Percentiles rank a stretch among this genome's conserved stretches.
These are phyloP conservation scores for Amphipyra tragopoginis DNA, from an alignment of 2,888 invertebrate genomes.

Conservation along the genomic window DNA sequence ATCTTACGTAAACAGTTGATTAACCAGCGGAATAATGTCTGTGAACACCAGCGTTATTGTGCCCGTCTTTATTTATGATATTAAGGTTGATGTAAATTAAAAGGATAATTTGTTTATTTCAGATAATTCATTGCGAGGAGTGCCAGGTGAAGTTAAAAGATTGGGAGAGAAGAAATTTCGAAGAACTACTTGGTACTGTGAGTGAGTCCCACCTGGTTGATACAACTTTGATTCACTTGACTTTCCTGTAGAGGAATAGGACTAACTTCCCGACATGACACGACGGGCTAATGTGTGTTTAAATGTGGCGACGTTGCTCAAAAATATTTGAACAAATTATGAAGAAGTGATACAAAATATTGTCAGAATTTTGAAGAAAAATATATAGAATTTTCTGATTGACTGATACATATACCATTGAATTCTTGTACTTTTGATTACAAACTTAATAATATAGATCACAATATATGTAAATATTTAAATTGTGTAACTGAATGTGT, in stretches of 20 bases:
- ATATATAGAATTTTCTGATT: slow-evolving; percentile 41
- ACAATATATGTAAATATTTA: slow-evolving; percentile 21
- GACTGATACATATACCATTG: slow-evolving; percentile 57
- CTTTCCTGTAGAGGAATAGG: slow-evolving; percentile 34
- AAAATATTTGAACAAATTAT: slow-evolving; percentile 54
- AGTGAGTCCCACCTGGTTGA: slow-evolving; percentile 67
- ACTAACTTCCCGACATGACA: slow-evolving; percentile 25
- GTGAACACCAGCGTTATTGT: not conserved
- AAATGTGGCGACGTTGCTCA: slow-evolving; percentile 33
- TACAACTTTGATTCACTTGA: slow-evolving; percentile 35
- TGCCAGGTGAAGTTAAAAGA: slow-evolving; percentile 85
- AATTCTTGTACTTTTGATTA: slow-evolving; percentile 30
- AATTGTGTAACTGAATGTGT: slow-evolving; percentile 20
- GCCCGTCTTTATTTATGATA: not conserved
- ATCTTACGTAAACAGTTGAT: too few species aligned
- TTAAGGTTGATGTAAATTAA: not conserved
- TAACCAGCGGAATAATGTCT: too few species aligned
- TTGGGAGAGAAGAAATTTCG: slow-evolving; percentile 78
- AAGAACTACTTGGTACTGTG: slow-evolving; percentile 88
- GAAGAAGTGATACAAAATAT: slow-evolving; percentile 9
- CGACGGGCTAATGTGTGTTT: slow-evolving; percentile 29
- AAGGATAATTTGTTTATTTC: slow-evolving; percentile 65
- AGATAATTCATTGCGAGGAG: slow-evolving; percentile 88
- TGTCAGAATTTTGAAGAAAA: slow-evolving; percentile 38
- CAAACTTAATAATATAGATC: slow-evolving; percentile 12